These are phyloP conservation scores for Trichonephila clavata DNA, from an alignment of 1,140 invertebrate genomes.

Conservation along the genomic window DNA sequence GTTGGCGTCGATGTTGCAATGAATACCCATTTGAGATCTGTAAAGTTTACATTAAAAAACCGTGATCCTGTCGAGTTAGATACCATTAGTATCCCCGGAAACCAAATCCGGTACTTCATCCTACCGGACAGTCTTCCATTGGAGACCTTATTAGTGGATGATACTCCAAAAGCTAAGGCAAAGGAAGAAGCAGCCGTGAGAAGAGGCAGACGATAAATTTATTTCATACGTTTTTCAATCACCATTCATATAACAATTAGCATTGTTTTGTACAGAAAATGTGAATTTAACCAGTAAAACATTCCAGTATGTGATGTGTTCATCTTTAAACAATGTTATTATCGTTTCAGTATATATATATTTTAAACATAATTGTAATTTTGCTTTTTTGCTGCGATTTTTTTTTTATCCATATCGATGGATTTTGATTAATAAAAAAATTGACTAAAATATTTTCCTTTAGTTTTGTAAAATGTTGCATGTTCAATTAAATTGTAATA, in stretches of 20 bases:
- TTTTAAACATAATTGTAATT: background rate
- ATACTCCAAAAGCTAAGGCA: constrained; percentile 95
- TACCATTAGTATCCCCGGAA: constrained; percentile 96
- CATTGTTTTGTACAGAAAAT: background rate
- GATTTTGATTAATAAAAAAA: too few relatives aligned
- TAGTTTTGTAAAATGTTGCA: too few relatives aligned
- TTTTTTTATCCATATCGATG: too few relatives aligned
- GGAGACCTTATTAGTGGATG: constrained; percentile 98
- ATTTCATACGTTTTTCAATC: background rate
- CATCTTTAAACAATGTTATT: too few relatives aligned
- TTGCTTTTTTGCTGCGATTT: too few relatives aligned
- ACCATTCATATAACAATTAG: background rate
- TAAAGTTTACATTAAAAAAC: constrained; percentile 99
- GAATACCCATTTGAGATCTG: constrained; percentile 99
- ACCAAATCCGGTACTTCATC: constrained; percentile 99
- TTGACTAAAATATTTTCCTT: too few relatives aligned
- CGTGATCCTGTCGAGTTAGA: constrained; percentile 96
- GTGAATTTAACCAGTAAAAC: background rate
- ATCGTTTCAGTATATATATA: background rate
- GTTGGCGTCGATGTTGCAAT: constrained; percentile 98
- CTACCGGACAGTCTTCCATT: constrained; percentile 96
- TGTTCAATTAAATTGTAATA: too few relatives aligned
- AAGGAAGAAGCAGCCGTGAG: constrained; percentile 87
- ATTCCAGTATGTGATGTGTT: too few relatives aligned
- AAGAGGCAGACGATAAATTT: constrained; percentile 77